Conservation (phyloP, 2,888 invertebrate genomes). For the Nasonia oneida region DNA sequence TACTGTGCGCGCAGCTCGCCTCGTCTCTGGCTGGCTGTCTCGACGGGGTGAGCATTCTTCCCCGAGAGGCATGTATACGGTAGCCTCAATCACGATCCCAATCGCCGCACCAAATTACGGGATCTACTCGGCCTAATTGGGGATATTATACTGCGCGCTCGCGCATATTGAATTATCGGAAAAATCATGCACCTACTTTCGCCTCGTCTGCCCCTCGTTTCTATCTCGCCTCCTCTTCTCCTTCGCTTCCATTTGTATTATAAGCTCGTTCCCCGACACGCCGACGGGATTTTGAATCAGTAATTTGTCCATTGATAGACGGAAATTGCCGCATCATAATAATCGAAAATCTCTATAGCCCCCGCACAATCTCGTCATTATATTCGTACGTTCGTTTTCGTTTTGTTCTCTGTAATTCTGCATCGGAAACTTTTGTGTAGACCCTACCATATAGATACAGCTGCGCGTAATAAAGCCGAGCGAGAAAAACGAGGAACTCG, state of each 20-base stretch:
- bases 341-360: slow-evolving; percentile 48
- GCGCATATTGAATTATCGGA: slow-evolving; percentile 71
- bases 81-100: slow-evolving; percentile 70
- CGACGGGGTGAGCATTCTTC: slow-evolving; percentile 22
- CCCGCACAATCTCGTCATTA: background rate
- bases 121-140: slow-evolving; percentile 75
- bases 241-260: background rate
- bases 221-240: background rate
- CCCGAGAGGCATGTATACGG: slow-evolving; percentile 52
- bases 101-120: slow-evolving; percentile 70
- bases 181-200: slow-evolving; percentile 64
- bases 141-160: slow-evolving; percentile 71
- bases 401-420: background rate
- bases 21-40: background rate
- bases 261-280: background rate
- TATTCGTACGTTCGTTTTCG: background rate
- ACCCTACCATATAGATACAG: too few relatives aligned
- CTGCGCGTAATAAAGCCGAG: slow-evolving; percentile 14
- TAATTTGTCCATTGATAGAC: slow-evolving; percentile 55
- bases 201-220: background rate
- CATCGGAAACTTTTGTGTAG: background rate
- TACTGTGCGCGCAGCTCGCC: slow-evolving; percentile 65
- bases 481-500: slow-evolving; percentile 27
- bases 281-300: slow-evolving; percentile 41
- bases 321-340: slow-evolving; percentile 31